Percentiles rank a stretch among this genome's conserved stretches.
Evolutionary conservation across 2,888 invertebrate genomes (phyloP).

Genomic region (Melieria omissa): DNA sequence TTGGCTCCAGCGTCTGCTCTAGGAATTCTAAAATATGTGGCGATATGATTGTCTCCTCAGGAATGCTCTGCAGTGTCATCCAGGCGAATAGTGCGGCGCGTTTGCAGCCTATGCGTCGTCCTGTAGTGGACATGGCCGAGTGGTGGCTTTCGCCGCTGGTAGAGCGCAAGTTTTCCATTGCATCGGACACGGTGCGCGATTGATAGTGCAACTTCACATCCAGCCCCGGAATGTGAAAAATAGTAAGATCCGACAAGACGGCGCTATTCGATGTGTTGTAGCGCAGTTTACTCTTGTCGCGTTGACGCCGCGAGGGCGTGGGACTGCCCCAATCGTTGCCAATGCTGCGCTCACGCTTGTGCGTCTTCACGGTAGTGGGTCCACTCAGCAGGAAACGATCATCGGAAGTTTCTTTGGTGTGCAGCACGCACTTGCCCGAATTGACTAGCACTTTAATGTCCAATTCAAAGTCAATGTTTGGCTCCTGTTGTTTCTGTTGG

Average conservation of each 20-base stretch:
- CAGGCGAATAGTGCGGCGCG: conserved; percentile 93
- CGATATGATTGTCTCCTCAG: conserved; percentile 96
- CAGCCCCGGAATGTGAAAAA: conserved; percentile 90
- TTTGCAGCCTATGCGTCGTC: conserved; percentile 76
- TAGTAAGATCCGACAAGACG: conserved; percentile 80
- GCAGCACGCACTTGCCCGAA: conserved; percentile 95
- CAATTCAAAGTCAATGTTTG: conserved; percentile 94
- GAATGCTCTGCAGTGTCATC: conserved; percentile 96
- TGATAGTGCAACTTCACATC: conserved; percentile 90
- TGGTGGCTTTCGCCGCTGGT: conserved; percentile 55
- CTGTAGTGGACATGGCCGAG: conserved; percentile 42
- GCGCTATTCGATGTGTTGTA: conserved; percentile 66
- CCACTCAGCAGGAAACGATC: conserved; percentile 71
- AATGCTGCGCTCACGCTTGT: conserved; percentile 64
- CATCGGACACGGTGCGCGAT: conserved; percentile 77
- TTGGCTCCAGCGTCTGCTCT: conserved; percentile 96
- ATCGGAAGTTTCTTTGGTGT: conserved; percentile 81
- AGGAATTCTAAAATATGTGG: conserved; percentile 97
- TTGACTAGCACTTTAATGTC: conserved; percentile 97
- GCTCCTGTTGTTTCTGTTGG: conserved; percentile 72
- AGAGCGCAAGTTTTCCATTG: conserved; percentile 59
- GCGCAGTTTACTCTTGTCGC: conserved; percentile 65
- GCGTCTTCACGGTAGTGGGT: conserved; percentile 55
- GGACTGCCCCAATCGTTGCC: conserved; percentile 69
- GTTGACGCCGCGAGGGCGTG: conserved; percentile 66